Conservation (phyloP, 1,140 invertebrate species). For the Nebria ingens region DNA sequence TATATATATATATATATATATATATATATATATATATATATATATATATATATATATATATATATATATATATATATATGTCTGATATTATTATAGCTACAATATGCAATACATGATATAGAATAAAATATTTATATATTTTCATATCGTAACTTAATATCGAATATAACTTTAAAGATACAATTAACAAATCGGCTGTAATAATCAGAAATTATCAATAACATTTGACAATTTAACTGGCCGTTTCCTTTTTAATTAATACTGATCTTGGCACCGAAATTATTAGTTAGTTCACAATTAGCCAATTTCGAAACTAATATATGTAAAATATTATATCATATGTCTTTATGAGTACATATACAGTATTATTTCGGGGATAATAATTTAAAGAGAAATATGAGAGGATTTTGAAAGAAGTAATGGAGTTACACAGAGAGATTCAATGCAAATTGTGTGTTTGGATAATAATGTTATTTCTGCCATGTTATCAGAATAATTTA, state of each 20-base stretch:
- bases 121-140: slow-evolving; percentile 10
- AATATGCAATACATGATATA: slow-evolving; percentile 7
- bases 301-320: slow-evolving; percentile 2
- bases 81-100: slow-evolving; percentile 20
- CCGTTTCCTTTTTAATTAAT: slow-evolving; percentile 26
- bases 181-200: slow-evolving; percentile 15
- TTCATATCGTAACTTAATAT: slow-evolving; percentile 10
- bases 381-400: too few relatives aligned
- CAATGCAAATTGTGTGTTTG: too few relatives aligned
- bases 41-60: slow-evolving; percentile 32
- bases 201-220: slow-evolving; percentile 11
- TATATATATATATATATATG: slow-evolving; percentile 31
- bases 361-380: too few relatives aligned
- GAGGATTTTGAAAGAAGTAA: too few relatives aligned
- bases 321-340: too few relatives aligned
- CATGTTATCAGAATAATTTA: too few relatives aligned
- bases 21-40: too few relatives aligned
- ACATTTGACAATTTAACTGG: slow-evolving; percentile 26
- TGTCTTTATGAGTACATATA: too few relatives aligned
- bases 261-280: slow-evolving; percentile 31
- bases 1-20: too few relatives aligned
- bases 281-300: slow-evolving; percentile 11
- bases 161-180: slow-evolving; percentile 18
- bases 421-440: too few relatives aligned
- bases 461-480: too few relatives aligned